These are phyloP conservation scores for Gryllus bimaculatus DNA, from an alignment of 1,140 invertebrate species.

Conservation along the genomic window DNA sequence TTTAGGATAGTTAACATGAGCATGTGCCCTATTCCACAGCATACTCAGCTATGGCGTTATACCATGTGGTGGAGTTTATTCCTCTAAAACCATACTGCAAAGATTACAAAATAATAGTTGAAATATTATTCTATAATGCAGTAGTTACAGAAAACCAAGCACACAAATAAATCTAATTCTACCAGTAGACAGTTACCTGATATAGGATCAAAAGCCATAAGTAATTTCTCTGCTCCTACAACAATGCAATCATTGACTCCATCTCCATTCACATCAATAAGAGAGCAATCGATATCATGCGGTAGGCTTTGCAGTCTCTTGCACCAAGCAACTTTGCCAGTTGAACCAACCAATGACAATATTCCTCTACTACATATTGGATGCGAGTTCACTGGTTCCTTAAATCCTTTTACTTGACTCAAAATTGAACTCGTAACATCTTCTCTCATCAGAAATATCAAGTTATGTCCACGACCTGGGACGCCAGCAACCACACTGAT, in stretches of 20 bases:
- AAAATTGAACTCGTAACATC: conserved; percentile 39
- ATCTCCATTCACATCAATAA: conserved; percentile 58
- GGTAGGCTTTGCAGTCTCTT: conserved; percentile 50
- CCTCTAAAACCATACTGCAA: too few species aligned
- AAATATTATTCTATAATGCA: not conserved
- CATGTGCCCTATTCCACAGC: too few species aligned
- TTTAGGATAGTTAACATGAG: too few species aligned
- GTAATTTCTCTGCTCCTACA: conserved; percentile 51
- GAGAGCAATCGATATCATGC: conserved; percentile 54
- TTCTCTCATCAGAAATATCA: conserved; percentile 59
- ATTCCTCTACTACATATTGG: conserved; percentile 41
- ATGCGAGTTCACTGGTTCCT: conserved; percentile 29
- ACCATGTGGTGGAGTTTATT: too few species aligned
- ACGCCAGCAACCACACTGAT: conserved; percentile 55
- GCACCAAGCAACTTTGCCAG: conserved; percentile 53
- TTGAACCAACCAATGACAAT: conserved; percentile 50
- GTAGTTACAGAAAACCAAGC: conserved; percentile 3
- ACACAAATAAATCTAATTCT: not conserved
- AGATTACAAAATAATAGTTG: not conserved
- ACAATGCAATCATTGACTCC: conserved; percentile 62
- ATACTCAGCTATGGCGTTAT: too few species aligned
- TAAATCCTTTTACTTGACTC: conserved; percentile 24
- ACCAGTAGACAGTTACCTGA: conserved; percentile 38
- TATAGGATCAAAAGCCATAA: conserved; percentile 57
- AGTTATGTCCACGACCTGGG: conserved; percentile 48